Percentiles rank a stretch among this genome's conserved stretches.
These are phyloP conservation scores for Leucophora obtusa DNA, from an alignment of 2,888 invertebrate genomes.

Conservation along the genomic window DNA sequence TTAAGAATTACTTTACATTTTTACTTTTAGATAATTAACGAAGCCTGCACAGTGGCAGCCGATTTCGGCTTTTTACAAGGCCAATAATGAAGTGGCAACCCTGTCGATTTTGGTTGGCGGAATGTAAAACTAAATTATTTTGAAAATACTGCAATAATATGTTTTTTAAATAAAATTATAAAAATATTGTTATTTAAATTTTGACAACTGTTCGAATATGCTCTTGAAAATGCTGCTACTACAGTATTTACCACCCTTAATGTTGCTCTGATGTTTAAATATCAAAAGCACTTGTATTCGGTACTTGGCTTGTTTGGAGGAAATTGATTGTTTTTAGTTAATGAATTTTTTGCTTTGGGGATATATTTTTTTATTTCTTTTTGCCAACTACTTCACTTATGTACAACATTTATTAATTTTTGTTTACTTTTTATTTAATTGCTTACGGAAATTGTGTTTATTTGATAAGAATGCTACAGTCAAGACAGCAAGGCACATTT, in stretches of 20 bases:
- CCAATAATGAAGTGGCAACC: too few species aligned
- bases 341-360: slow-evolving; percentile 12
- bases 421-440: slow-evolving; percentile 42
- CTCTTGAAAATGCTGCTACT: too few species aligned
- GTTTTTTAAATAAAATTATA: too few species aligned
- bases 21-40: too few species aligned
- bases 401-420: slow-evolving; percentile 15
- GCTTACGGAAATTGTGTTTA: slow-evolving; percentile 43
- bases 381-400: neutral
- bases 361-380: neutral
- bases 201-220: too few species aligned
- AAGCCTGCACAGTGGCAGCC: too few species aligned
- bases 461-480: slow-evolving; percentile 40
- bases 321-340: slow-evolving; percentile 38
- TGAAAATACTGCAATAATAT: too few species aligned
- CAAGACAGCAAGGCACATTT: neutral
- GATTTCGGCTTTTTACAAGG: too few species aligned
- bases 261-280: slow-evolving; percentile 7
- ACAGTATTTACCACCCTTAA: neutral
- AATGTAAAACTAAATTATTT: too few species aligned
- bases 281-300: slow-evolving; percentile 1
- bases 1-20: too few species aligned
- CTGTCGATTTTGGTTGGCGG: too few species aligned
- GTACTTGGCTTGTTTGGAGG: slow-evolving; percentile 19
- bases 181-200: too few species aligned